Evolutionary conservation across 2,113 vertebrate genomes (phyloP).

Genomic region (Centropus unirufus): DNA sequence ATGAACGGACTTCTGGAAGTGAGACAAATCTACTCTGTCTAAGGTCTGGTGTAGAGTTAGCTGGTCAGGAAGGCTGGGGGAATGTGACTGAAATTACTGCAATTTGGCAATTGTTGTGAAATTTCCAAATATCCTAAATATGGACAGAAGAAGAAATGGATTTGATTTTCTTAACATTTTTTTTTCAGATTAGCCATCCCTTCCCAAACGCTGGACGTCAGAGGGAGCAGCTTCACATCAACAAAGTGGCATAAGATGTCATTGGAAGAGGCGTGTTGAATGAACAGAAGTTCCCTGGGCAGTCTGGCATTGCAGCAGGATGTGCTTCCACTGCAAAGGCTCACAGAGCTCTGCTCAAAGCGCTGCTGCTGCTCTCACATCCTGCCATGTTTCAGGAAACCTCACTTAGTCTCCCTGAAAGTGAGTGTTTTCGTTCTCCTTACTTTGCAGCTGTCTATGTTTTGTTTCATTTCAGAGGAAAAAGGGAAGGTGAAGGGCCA

Average conservation of each 20-base stretch:
- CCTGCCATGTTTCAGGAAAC: slow-evolving; percentile 2
- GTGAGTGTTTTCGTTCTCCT: background rate
- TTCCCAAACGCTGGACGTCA: background rate
- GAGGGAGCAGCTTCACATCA: background rate
- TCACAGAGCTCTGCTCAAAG: background rate
- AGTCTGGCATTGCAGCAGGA: background rate
- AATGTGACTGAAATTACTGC: background rate
- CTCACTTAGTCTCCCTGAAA: background rate
- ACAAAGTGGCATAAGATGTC: background rate
- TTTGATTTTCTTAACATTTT: background rate
- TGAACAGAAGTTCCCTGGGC: background rate
- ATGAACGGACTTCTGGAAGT: background rate
- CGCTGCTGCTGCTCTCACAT: slow-evolving; percentile 26
- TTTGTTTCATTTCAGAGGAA: background rate
- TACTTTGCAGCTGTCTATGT: background rate
- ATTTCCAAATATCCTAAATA: slow-evolving; percentile 27
- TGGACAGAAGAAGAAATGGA: background rate
- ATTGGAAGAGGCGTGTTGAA: background rate
- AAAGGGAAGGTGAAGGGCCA: background rate
- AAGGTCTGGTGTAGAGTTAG: background rate
- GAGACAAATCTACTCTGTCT: background rate
- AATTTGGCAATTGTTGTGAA: slow-evolving; percentile 1
- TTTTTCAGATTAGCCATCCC: background rate
- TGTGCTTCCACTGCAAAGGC: background rate
- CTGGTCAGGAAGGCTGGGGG: background rate